These are phyloP conservation scores for Ommatoiulus sabulosus DNA, from an alignment of 2,888 invertebrate species.

Conservation along the genomic window DNA sequence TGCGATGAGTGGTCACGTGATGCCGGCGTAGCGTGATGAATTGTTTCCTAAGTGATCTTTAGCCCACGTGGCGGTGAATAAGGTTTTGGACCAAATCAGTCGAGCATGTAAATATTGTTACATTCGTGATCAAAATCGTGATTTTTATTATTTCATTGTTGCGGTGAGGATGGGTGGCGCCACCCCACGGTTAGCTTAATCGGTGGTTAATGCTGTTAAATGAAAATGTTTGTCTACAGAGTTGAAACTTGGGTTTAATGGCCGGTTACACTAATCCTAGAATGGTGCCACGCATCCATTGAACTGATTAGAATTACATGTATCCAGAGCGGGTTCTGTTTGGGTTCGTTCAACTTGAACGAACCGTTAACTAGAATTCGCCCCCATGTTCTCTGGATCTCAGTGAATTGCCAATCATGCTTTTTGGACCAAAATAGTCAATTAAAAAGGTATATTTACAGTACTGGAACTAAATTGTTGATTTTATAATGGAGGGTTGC, in stretches of 20 bases:
- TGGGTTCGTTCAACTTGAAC: no score
- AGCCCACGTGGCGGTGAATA: no score
- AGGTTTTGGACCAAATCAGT: not conserved
- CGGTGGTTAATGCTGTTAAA: not conserved
- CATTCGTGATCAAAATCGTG: not conserved
- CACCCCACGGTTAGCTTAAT: not conserved
- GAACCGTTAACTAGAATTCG: not conserved
- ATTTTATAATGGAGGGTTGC: not conserved
- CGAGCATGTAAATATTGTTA: not conserved
- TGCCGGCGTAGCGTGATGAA: no score
- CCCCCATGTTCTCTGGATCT: not conserved
- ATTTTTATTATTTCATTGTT: not conserved
- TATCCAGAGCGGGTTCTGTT: not conserved
- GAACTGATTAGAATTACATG: no score
- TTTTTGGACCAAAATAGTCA: constrained; percentile 22
- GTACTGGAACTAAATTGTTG: not conserved
- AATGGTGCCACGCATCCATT: no score
- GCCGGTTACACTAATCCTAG: not conserved
- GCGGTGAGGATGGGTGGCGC: not conserved
- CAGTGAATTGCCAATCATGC: constrained; percentile 5
- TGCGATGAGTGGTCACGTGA: no score
- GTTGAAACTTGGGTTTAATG: no score
- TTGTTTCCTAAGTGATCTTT: no score
- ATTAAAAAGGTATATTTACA: constrained; percentile 1
- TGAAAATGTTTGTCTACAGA: no score